Conservation (phyloP, 1,140 invertebrate species). For the Chelonus insularis region DNA sequence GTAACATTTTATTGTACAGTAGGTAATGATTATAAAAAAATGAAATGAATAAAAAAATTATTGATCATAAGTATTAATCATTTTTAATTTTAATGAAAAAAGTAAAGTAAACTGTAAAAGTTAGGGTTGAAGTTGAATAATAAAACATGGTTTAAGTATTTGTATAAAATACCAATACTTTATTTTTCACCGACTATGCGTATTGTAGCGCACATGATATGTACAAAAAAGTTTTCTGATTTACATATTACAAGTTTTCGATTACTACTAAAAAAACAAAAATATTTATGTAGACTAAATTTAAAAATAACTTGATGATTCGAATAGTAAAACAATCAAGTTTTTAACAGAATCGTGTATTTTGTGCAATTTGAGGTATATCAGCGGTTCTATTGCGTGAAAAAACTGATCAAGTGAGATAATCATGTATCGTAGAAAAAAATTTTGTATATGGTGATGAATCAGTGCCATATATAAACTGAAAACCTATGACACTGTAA, state of each 20-base stretch:
- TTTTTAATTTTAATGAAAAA: too few relatives aligned
- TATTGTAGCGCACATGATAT: conserved; percentile 40
- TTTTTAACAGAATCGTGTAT: too few relatives aligned
- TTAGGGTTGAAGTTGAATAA: too few relatives aligned
- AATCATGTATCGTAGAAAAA: background rate
- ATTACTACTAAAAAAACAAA: conserved; percentile 44
- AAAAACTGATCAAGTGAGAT: conserved; percentile 9
- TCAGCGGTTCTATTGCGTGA: conserved; percentile 46
- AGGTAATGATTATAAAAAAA: too few relatives aligned
- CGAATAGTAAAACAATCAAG: conserved; percentile 32
- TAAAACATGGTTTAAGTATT: conserved; percentile 16
- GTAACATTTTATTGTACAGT: too few relatives aligned
- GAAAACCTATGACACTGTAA: too few relatives aligned
- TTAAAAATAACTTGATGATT: conserved; percentile 40
- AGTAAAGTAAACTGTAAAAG: too few relatives aligned
- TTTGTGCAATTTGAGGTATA: conserved; percentile 52
- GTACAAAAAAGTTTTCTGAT: conserved; percentile 39
- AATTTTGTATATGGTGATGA: background rate
- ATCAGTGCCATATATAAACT: background rate
- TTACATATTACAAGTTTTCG: conserved; percentile 43
- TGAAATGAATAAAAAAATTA: too few relatives aligned
- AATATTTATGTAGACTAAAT: conserved; percentile 36
- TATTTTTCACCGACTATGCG: conserved; percentile 50
- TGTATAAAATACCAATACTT: conserved; percentile 56
- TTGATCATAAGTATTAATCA: too few relatives aligned